Base-by-base conservation (phyloP, 2,113 vertebrate species). In the Holacanthus passer region DNA sequence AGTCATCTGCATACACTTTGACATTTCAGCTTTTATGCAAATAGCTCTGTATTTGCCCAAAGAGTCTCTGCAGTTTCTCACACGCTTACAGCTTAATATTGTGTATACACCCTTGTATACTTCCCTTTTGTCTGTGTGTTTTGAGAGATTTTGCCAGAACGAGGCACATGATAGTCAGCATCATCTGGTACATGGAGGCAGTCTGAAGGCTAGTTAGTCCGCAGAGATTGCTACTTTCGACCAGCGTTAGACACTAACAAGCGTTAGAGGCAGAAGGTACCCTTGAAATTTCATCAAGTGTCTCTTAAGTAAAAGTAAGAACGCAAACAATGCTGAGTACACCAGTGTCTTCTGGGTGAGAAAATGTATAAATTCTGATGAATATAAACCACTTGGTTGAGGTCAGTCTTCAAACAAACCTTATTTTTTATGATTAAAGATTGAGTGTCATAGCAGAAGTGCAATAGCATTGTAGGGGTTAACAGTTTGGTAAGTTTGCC, bases 11-110 rank as follows among this genome's bases (percentile, higher is more conserved):
- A 77, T 87, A 80, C 59, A 72, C 63, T 12, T 16, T 71, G 43
- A 82, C 48, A 67, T 79, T 78, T 82, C 76, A 70, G 87, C 91
- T 86, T 90, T 84, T 75, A 88, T 87, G 82, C 86, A 84, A 88
- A 81, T 67, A 10, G 48, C 58, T 79, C 52, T 81, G 56, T 53
- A 67, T 78, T 74, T 76, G 75, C 52, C 75, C 39, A 43, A 77
- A 81, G 27, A 82, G 47, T 71, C 73, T 83, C 55, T 77, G 78
- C 73, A 65, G 59, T 79, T 66, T 45, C 52, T 80, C 65, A 60
- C 78, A 73, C 32, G 79, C 88, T 87, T 75, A 24, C 59, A 73
- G 56, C 81, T 68, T 75, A 81, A 41, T 63, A 22, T n/a, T 75
- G 39, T 70, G 22, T 72, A 39, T 69, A 41, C 71, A 62, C 45